Base-by-base conservation (phyloP, 1,140 invertebrate genomes). In the Euwallacea similis region DNA sequence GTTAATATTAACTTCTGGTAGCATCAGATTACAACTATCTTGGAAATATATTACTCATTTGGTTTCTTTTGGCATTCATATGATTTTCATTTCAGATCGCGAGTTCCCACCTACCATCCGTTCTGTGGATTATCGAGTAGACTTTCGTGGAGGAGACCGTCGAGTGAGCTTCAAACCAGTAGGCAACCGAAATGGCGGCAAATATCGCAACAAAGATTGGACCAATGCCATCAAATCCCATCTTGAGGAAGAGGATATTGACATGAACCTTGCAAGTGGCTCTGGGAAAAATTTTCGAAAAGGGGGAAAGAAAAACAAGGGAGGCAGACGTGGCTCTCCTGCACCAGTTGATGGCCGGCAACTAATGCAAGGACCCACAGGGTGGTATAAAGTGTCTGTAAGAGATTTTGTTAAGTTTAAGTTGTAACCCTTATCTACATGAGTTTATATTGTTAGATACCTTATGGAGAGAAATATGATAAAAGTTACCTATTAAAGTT, bases 381-480 rank as follows among this genome's bases (percentile, higher is more conserved):
- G 83, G 41, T 89, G 87, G 87, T 90, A 87, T 78, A 86, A 85
- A 81, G 82, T 90, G 7, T 83, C 80, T n/a, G 84, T 86, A 81
- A 82, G 83, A 75, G 16, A 44, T 67, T 67, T 33, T 64, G 2
- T 15, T 61, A 4, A 33, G n/a, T 69, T 54, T 50, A 50, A 50
- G 21, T 54, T 69, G 55, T 10, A 59, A 63, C 68, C 21, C 44
- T 7, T 2, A 7, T 69, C 11, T 54, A 33, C 46, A 63, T 13
- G 41, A 58, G 16, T 71, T 71, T 41, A 3, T 60, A 46, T 74
- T 82, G 81, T 7, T 55, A 89, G 87, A 86, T 93, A 74, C 88
- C 89, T 16, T 88, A 87, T 82, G 91, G 90, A 44, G 85, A 88
- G 7, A 90, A 90, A 79, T 91, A 91, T 79, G 87, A 88, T 0